Conservation (phyloP, 2,888 invertebrate species). For the Drosophila quasianomalipes region DNA sequence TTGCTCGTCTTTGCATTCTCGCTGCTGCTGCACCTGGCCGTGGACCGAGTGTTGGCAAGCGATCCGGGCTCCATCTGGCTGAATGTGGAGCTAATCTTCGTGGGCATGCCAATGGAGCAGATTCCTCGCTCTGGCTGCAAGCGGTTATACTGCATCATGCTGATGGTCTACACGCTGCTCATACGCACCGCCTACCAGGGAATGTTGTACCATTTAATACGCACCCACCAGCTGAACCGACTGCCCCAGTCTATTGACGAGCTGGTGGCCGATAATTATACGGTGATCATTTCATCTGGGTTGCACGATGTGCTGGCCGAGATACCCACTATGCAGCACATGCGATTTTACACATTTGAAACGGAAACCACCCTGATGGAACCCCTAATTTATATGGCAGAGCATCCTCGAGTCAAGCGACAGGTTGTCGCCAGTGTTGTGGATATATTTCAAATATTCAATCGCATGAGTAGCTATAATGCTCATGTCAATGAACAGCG, state of each 20-base stretch:
- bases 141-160: slow-evolving; percentile 52
- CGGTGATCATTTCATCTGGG: slow-evolving; percentile 40
- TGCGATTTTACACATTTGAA: slow-evolving; percentile 37
- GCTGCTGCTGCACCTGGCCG: slow-evolving; percentile 30
- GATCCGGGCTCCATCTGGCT: slow-evolving; percentile 14
- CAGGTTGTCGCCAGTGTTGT: slow-evolving; percentile 38
- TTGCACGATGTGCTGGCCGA: slow-evolving; percentile 37
- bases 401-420: slow-evolving; percentile 4
- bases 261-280: slow-evolving; percentile 52
- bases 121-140: slow-evolving; percentile 42
- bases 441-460: slow-evolving; percentile 56
- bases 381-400: slow-evolving; percentile 35
- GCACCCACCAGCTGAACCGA: slow-evolving; percentile 54
- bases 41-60: slow-evolving; percentile 40
- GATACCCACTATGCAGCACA: slow-evolving; percentile 44
- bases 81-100: slow-evolving; percentile 52
- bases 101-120: slow-evolving; percentile 56
- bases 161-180: slow-evolving; percentile 66
- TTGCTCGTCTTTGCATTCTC: slow-evolving; percentile 38
- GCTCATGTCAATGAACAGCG: slow-evolving; percentile 2
- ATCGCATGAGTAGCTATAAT: slow-evolving; percentile 30
- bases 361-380: neutral
- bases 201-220: slow-evolving; percentile 70
- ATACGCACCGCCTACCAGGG: slow-evolving; percentile 79
- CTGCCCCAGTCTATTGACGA: slow-evolving; percentile 61